Evolutionary conservation across 2,888 invertebrate genomes (phyloP), one percentile per base, ranked within the genome.

Genomic region (Ommatoiulus sabulosus): DNA sequence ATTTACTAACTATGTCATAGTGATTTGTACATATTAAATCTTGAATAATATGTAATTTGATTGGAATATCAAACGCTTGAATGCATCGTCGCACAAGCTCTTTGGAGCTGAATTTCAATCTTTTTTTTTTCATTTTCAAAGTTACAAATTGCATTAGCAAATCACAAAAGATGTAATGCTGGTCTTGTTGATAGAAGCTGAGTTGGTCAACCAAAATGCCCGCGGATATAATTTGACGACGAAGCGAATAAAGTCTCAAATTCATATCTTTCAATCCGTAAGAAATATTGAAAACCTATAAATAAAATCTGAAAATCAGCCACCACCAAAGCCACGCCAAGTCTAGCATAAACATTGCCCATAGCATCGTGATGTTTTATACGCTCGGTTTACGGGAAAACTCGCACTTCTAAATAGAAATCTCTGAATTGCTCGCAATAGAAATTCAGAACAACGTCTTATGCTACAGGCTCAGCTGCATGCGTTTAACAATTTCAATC

Each of bases 221-320:
- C 8, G 12, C 72, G 24, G 8, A 24, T 10, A 24, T 24, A 72
- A 24, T 24, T 10, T 24, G 72, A 8, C 10, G 8, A 72, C 24
- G 15, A 80, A 80, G 15, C 35, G 80, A 15, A 43, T 12, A 80
- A 35, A 35, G 80, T 80, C 35, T 43, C 35, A 24, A 10, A 35
- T 80, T 80, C 35, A 80, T 12, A 80, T 10, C 80, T 80, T 43
- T 43, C 35, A 80, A 72, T 80, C 80, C 35, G 35, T 43, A 80
- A 35, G 80, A 80, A 80, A 35, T 35, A 10, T 15, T 0, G 80
- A 80, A 57, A 80, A 35, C 35, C 80, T 80, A 80, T 43, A 80
- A 80, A 80, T 15, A 80, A 80, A 80, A 80, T 80, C 80, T 80
- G 80, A 80, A 80, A 80, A 80, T 80, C 80, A 80, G 80, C 80